Evolutionary conservation across 2,888 invertebrate species (phyloP), one percentile per base, ranked within the genome.

Genomic region (Clepsis dumicolana): DNA sequence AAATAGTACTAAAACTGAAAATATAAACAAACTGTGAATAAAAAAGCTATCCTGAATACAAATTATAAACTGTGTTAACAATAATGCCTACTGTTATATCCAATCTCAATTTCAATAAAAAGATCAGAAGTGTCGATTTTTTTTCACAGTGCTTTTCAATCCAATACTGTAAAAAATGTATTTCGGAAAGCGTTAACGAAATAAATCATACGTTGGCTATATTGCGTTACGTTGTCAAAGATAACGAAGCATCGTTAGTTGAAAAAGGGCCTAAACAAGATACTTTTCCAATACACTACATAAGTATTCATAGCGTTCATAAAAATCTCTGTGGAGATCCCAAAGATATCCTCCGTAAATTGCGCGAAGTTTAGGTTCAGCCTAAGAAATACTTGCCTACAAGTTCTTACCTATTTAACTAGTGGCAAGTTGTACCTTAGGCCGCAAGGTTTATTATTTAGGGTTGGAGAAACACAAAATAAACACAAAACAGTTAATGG

Each of bases 171-270:
- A 38, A n/a, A 38, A 38, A 4, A 10, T 38, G 0, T 29, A 29
- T n/a, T 38, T 38, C 4, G n/a, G 14, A 41, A 16, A 44, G 1
- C 16, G 16, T 16, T 44, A 44, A 44, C 18, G 4, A 5, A 18
- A 44, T 44, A 27, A 14, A 53, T 24, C 16, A 27, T 53, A 2
- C 5, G 52, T 53, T 7, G 5, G 7, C 14, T 35, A 10, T 25
- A 18, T 29, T 8, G 12, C 10, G 35, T 35, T 12, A 16, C 27
- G 12, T 38, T 18, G 21, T 14, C 61, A 32, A 48, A 35, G 18
- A 50, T 50, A 35, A 61, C n/a, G 61, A 61, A 24, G 24, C 32
- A 32, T 50, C 61, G 32, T 32, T 61, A 61, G 21, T 29, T 18
- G 61, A 61, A 50, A 61, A 52, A 10, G 24, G 32, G 35, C n/a